Evolutionary conservation across 2,888 invertebrate genomes (phyloP).

Genomic region (Ceramica pisi): DNA sequence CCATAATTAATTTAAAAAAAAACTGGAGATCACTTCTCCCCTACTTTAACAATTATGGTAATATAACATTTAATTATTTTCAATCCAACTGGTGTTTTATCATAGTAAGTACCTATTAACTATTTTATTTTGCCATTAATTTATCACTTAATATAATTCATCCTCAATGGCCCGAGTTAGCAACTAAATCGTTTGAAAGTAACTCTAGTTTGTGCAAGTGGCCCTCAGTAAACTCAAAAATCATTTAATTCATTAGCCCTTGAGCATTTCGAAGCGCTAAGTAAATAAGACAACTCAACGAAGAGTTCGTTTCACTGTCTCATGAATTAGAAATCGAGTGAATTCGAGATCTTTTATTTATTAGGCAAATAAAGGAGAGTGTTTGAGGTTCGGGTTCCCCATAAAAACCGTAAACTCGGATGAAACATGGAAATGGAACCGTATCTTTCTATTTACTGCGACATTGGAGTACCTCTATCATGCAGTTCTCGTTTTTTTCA

Average conservation of each 20-base stretch:
- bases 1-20: too few species aligned
- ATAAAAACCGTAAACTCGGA: slow-evolving; percentile 16
- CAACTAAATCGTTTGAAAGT: too few species aligned
- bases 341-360: slow-evolving; percentile 51
- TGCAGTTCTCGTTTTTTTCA: not conserved
- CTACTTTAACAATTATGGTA: too few species aligned
- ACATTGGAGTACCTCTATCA: not conserved
- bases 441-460: slow-evolving; percentile 8
- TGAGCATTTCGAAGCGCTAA: slow-evolving; percentile 23
- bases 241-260: slow-evolving; percentile 34
- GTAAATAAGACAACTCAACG: slow-evolving; percentile 28
- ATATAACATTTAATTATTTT: too few species aligned
- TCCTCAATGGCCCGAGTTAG: too few species aligned
- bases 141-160: too few species aligned
- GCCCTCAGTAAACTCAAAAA: not conserved
- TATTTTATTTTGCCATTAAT: too few species aligned
- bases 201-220: too few species aligned
- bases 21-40: too few species aligned
- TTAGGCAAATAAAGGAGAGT: slow-evolving; percentile 36
- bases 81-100: too few species aligned
- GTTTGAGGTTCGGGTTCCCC: slow-evolving; percentile 22
- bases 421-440: slow-evolving; percentile 2
- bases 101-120: too few species aligned
- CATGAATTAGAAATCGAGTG: slow-evolving; percentile 55
- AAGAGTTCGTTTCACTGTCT: slow-evolving; percentile 55